These are phyloP conservation scores for Ovis aries DNA, from an alignment of 2,113 vertebrate genomes.

Conservation along the genomic window ARS-UI_Ramb_v3.0 NC_056057.1:89830501-89831000, in stretches of 20 bases:
- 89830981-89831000: neutral
- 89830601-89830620: neutral
- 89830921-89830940: neutral
- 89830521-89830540: neutral
- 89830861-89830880: neutral
- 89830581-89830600: neutral
- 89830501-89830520: neutral
- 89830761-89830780: neutral
- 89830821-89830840: slow-evolving; percentile 30
- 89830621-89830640: neutral
- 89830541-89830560: neutral
- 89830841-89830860: neutral
- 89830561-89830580: neutral
- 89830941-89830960: slow-evolving; percentile 19
- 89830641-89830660: neutral
- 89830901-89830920: neutral
- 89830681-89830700: neutral
- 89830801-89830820: neutral
- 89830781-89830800: neutral
- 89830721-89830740: neutral
- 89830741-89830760: neutral
- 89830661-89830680: neutral
- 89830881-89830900: slow-evolving; percentile 27
- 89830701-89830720: neutral
- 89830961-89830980: neutral